These are phyloP conservation scores for Manacus vitellinus DNA, from an alignment of 2,113 vertebrate genomes.

Conservation along the genomic window DNA sequence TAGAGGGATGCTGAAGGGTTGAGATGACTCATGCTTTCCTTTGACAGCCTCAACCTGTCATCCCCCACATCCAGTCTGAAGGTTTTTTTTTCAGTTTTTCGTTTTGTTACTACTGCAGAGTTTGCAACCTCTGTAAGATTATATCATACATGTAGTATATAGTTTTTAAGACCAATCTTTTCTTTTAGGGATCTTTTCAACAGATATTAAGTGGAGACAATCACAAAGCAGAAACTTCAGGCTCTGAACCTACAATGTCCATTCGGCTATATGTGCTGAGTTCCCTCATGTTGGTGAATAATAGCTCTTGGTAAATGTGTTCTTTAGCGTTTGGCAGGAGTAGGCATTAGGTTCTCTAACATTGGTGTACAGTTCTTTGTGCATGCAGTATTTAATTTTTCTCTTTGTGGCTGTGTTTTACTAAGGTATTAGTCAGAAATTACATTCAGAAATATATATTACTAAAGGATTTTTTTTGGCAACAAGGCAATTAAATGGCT, in stretches of 20 bases:
- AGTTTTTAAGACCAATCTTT: background rate
- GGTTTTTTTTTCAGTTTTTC: background rate
- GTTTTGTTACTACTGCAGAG: background rate
- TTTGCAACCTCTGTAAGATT: background rate
- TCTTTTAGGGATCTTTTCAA: background rate
- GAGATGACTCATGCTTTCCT: background rate
- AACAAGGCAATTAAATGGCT: background rate
- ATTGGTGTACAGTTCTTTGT: background rate
- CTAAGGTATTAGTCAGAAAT: background rate
- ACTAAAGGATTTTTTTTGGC: background rate
- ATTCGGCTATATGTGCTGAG: rapidly evolving
- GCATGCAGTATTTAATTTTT: background rate
- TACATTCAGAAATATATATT: background rate
- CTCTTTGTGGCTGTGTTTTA: background rate
- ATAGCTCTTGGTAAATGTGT: background rate
- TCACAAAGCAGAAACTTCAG: background rate
- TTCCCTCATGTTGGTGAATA: background rate
- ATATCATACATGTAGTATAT: rapidly evolving
- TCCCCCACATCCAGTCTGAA: background rate
- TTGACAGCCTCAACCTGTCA: background rate
- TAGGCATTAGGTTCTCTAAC: background rate
- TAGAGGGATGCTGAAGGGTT: background rate
- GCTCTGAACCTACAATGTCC: background rate
- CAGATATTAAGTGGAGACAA: background rate
- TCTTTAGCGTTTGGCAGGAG: background rate